phyloP scores from a whole-genome alignment of 2,797 vertebrate genomes.

The Coreius guichenoti region DNA sequence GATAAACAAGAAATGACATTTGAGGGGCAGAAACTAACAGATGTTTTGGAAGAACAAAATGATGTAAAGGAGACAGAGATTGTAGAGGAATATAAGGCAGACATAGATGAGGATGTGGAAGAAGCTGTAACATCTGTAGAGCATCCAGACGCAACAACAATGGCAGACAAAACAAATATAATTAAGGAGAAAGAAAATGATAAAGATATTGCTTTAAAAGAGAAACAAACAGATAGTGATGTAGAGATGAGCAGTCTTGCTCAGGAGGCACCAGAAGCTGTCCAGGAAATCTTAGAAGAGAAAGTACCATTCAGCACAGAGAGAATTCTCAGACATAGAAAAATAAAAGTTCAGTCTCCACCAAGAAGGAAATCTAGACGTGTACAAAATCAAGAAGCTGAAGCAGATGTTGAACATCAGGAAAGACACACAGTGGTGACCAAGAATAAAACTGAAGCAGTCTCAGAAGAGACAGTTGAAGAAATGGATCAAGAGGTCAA shows the following conservation, averaged over 20 bases:
- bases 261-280: background rate
- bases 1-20: background rate
- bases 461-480: background rate
- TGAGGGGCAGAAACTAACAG: background rate
- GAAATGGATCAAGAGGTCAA: slow-evolving; percentile 4
- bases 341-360: slow-evolving; percentile 13
- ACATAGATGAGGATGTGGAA: background rate
- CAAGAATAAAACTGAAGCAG: background rate
- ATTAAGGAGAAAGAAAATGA: background rate
- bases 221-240: background rate
- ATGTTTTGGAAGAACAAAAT: background rate
- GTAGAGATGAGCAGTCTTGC: background rate
- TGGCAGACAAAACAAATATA: background rate
- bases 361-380: slow-evolving; percentile 30
- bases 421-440: background rate
- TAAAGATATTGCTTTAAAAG: slow-evolving; percentile 1
- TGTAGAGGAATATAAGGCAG: background rate
- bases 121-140: background rate
- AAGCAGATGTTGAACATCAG: background rate
- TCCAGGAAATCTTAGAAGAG: background rate
- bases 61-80: background rate
- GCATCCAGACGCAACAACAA: background rate
- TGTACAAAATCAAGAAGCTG: slow-evolving; percentile 3
- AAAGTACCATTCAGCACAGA: slow-evolving; percentile 12
- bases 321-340: slow-evolving; percentile 40